A percentile compares a stretch with the other conserved stretches of the same genome.
Evolutionary conservation across 2,888 invertebrate genomes (phyloP).

Genomic region (Urechis unicinctus): DNA sequence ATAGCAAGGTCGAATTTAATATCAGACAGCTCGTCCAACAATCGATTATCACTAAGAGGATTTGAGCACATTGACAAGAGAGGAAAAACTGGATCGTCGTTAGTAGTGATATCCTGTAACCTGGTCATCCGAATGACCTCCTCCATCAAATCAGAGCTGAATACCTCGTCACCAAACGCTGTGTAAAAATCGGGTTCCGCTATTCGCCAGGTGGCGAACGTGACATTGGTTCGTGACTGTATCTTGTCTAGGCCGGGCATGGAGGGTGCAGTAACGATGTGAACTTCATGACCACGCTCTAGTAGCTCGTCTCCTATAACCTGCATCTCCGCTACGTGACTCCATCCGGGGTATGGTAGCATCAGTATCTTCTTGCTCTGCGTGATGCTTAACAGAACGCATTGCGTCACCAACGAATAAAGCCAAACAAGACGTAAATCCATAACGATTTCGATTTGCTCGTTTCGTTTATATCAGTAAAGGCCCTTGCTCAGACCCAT

Average conservation of each 20-base stretch:
- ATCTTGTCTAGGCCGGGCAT: neutral
- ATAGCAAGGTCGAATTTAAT: slow-evolving; percentile 12
- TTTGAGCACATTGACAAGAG: slow-evolving; percentile 6
- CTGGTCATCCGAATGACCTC: neutral
- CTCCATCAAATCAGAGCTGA: neutral
- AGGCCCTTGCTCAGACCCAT: too few relatives aligned
- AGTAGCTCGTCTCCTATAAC: neutral
- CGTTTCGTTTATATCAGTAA: too few relatives aligned
- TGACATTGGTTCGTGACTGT: neutral
- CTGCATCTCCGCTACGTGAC: neutral
- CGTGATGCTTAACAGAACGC: too few relatives aligned
- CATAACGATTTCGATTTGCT: too few relatives aligned
- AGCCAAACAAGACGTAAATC: too few relatives aligned
- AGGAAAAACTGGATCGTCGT: neutral
- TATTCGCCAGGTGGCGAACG: neutral
- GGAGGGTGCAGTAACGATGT: neutral
- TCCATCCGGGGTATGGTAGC: neutral
- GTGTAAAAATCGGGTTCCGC: neutral
- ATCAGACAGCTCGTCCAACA: slow-evolving; percentile 1
- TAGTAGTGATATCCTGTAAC: neutral
- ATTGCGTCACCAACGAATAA: too few relatives aligned
- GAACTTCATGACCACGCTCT: neutral
- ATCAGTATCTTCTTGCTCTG: neutral
- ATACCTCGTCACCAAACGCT: neutral
- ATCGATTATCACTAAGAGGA: slow-evolving; percentile 7